Percentiles rank a stretch among this genome's conserved stretches.
Evolutionary conservation across 2,888 invertebrate genomes (phyloP).

Genomic region (Salticus scenicus): DNA sequence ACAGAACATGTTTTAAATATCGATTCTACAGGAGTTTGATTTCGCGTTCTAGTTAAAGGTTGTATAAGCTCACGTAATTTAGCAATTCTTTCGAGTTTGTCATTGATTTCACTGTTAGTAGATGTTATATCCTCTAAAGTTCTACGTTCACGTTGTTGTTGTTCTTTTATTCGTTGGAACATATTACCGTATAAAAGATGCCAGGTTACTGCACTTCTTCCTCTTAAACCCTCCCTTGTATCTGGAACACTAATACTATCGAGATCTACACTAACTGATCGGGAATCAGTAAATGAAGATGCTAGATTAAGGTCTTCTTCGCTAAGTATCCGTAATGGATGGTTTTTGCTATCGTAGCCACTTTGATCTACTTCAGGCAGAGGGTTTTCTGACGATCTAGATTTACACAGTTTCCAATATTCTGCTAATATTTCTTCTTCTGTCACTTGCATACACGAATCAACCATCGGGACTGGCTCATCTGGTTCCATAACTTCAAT

Average conservation of each 20-base stretch:
- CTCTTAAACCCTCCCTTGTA: constrained; percentile 44
- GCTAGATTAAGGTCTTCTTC: constrained; percentile 93
- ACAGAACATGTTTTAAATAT: constrained; percentile 72
- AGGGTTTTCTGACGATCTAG: constrained; percentile 79
- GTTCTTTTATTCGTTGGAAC: constrained; percentile 63
- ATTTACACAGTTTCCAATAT: constrained; percentile 73
- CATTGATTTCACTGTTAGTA: constrained; percentile 71
- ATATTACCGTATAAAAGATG: constrained; percentile 63
- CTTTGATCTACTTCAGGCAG: constrained; percentile 84
- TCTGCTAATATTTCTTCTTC: constrained; percentile 93
- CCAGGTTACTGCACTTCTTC: constrained; percentile 55
- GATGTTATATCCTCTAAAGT: constrained; percentile 35
- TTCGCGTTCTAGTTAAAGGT: constrained; percentile 81
- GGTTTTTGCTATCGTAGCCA: constrained; percentile 80
- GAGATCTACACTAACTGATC: constrained; percentile 68
- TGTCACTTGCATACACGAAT: constrained; percentile 88
- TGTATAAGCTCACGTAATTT: constrained; percentile 88
- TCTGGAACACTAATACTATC: constrained; percentile 61
- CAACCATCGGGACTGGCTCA: constrained; percentile 90
- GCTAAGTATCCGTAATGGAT: constrained; percentile 90
- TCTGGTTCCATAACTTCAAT: constrained; percentile 87
- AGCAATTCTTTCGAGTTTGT: constrained; percentile 84
- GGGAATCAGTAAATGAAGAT: constrained; percentile 87
- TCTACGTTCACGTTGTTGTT: constrained; percentile 47
- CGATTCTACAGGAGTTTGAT: constrained; percentile 56